A percentile compares a stretch with the other conserved stretches of the same genome.
Conservation (phyloP, 2,888 invertebrate species). For the Eupeodes luniger region DNA sequence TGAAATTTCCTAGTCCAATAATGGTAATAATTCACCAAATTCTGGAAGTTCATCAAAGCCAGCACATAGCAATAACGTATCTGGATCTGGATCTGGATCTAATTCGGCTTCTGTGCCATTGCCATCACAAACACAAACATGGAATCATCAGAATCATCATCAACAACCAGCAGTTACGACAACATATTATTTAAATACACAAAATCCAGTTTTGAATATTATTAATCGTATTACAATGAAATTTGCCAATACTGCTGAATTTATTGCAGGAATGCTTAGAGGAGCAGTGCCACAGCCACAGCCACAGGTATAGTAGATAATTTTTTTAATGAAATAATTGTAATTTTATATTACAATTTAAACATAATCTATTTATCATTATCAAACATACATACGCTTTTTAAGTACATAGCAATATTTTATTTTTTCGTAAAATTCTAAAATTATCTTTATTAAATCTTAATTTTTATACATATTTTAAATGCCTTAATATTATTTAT, state of each 20-base stretch:
- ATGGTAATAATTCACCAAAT: conserved; percentile 22
- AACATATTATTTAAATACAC: conserved; percentile 69
- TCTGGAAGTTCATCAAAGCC: conserved; percentile 45
- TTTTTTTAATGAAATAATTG: too few relatives aligned
- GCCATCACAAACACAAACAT: conserved; percentile 41
- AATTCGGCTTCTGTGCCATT: conserved; percentile 20
- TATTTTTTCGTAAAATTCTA: too few relatives aligned
- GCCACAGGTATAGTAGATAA: conserved; percentile 51
- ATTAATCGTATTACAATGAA: conserved; percentile 77
- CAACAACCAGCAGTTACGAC: conserved; percentile 52
- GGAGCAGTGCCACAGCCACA: conserved; percentile 67
- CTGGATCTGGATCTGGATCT: conserved; percentile 37
- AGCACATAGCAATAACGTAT: neutral
- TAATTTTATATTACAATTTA: too few relatives aligned
- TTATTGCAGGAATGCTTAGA: conserved; percentile 77
- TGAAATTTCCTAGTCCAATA: conserved; percentile 38
- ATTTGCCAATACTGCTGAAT: conserved; percentile 77
- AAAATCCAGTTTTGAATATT: conserved; percentile 77
- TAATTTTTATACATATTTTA: too few relatives aligned
- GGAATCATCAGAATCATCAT: conserved; percentile 34
- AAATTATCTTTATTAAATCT: too few relatives aligned
- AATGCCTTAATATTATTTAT: too few relatives aligned
- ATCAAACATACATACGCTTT: too few relatives aligned
- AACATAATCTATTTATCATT: too few relatives aligned
- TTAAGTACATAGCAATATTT: too few relatives aligned